Conservation (phyloP, 2,113 vertebrate species). For the Sula dactylatra region DNA sequence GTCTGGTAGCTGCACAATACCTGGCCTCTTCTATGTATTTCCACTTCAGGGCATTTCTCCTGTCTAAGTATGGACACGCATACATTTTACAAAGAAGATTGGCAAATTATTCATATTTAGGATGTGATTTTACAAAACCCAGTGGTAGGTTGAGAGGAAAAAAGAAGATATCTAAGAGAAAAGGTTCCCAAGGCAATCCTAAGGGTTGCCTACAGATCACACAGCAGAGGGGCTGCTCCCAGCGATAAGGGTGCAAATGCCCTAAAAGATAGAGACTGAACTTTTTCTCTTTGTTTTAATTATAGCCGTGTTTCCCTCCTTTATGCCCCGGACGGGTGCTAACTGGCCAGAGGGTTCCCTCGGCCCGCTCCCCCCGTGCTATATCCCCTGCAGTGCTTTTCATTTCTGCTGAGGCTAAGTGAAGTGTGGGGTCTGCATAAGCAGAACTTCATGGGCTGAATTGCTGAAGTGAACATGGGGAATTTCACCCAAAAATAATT, state of each 20-base stretch:
- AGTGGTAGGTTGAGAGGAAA: background rate
- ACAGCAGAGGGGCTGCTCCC: background rate
- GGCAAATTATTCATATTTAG: background rate
- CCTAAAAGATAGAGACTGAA: too few relatives aligned
- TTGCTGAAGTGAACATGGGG: too few relatives aligned
- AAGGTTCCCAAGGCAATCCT: background rate
- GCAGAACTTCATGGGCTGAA: background rate
- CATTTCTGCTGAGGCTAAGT: too few relatives aligned
- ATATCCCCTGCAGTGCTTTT: background rate
- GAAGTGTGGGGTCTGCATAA: fast-evolving
- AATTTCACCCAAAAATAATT: background rate
- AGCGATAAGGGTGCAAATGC: background rate
- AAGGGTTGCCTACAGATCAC: background rate
- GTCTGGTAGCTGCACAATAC: background rate
- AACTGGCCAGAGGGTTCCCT: too few relatives aligned
- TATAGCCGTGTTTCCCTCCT: background rate
- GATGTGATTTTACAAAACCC: background rate
- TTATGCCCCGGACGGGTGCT: background rate
- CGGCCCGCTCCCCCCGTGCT: background rate
- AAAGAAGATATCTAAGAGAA: background rate
- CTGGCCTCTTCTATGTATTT: background rate
- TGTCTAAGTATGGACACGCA: background rate
- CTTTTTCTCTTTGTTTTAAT: background rate
- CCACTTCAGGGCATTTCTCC: background rate
- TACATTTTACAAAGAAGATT: background rate